Percentiles rank a stretch among this genome's conserved stretches.
Evolutionary conservation across 2,113 vertebrate genomes (phyloP).

Genomic region (Tychaedon coryphoeus): DNA sequence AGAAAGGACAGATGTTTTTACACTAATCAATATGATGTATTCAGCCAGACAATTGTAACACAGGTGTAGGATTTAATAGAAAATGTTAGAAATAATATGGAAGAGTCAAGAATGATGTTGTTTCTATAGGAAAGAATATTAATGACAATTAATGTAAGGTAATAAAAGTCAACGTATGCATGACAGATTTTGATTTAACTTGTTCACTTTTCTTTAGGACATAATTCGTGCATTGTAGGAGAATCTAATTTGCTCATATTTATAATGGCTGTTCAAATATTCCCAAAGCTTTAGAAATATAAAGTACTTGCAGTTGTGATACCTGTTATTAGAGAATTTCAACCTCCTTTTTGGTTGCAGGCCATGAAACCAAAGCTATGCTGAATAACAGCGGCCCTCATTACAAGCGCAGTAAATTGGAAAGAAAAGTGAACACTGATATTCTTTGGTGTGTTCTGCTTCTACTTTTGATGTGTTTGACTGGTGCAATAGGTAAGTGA

Average conservation of each 20-base stretch:
- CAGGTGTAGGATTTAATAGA: background rate
- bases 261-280: background rate
- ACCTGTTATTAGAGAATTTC: background rate
- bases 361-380: conserved; percentile 98
- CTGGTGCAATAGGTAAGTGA: conserved; percentile 83
- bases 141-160: background rate
- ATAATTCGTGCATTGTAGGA: background rate
- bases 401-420: conserved; percentile 90
- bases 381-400: conserved; percentile 90
- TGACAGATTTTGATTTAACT: background rate
- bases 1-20: background rate
- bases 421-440: conserved; percentile 85
- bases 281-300: background rate
- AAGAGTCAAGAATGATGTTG: background rate
- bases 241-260: background rate
- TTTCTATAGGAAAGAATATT: background rate
- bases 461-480: conserved; percentile 87
- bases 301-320: background rate
- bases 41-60: background rate
- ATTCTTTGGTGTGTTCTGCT: conserved; percentile 91
- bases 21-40: background rate
- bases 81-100: background rate
- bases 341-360: conserved; percentile 55
- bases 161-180: background rate
- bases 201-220: background rate